phyloP scores from a whole-genome alignment of 2,113 vertebrate genomes.

The Paracanthobrama guichenoti region DNA sequence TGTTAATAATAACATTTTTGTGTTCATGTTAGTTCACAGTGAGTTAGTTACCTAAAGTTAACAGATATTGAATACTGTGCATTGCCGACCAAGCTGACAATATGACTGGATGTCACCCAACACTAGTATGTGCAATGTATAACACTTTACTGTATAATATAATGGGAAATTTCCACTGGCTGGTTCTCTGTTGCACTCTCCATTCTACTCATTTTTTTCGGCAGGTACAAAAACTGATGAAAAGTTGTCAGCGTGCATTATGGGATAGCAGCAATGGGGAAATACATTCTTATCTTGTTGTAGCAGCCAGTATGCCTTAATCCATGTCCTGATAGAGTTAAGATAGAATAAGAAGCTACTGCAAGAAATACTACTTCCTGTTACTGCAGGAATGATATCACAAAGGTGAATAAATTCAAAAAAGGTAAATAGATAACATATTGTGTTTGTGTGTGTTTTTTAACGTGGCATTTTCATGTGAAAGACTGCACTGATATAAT shows the following conservation, averaged over 20 bases:
- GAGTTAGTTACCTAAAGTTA: too few species aligned
- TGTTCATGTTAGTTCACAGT: too few species aligned
- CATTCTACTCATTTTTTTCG: conserved; percentile 37
- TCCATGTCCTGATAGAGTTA: conserved; percentile 46
- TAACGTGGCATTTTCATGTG: not conserved
- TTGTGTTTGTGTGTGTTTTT: not conserved
- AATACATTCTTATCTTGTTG: conserved; percentile 49
- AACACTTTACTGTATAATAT: not conserved
- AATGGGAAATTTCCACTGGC: conserved; percentile 47
- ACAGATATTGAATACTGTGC: too few species aligned
- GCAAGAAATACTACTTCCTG: conserved; percentile 5
- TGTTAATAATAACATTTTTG: too few species aligned
- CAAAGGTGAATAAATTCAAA: not conserved
- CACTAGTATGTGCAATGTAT: not conserved
- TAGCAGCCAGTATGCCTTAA: conserved; percentile 44
- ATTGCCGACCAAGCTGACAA: too few species aligned
- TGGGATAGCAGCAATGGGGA: conserved; percentile 40
- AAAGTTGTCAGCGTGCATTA: conserved; percentile 41
- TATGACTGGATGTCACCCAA: too few species aligned
- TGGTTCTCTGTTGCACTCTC: conserved; percentile 39
- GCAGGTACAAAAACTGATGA: conserved; percentile 39
- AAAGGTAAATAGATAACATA: not conserved
- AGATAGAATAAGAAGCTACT: conserved; percentile 33
- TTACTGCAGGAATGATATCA: not conserved
- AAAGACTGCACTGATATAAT: not conserved